Evolutionary conservation across 2,888 invertebrate genomes (phyloP).

Genomic region (Syrista parreyssii): DNA sequence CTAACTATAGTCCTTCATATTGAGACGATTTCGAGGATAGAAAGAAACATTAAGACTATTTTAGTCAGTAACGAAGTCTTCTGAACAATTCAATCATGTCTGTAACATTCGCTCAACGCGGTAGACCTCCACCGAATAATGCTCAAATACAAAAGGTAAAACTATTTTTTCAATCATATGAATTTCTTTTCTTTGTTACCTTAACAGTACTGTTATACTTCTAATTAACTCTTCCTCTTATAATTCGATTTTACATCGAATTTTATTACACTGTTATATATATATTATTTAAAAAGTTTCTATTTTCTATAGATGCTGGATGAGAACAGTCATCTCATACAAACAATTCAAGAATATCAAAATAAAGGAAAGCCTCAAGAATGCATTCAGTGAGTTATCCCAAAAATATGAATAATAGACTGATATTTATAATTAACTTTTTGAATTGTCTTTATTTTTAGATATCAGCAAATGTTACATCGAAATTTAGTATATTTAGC

Average conservation of each 20-base stretch:
- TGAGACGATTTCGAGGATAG: neutral
- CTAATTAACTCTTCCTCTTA: constrained; percentile 3
- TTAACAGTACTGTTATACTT: neutral
- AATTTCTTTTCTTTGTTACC: neutral
- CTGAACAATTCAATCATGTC: constrained; percentile 69
- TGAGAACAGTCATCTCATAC: constrained; percentile 96
- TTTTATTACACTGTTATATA: constrained; percentile 8
- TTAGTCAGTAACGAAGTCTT: neutral
- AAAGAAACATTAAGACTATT: neutral
- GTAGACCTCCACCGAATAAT: constrained; percentile 81
- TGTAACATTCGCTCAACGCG: constrained; percentile 79
- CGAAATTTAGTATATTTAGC: constrained; percentile 96
- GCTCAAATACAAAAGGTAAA: constrained; percentile 83
- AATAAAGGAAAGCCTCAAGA: constrained; percentile 94
- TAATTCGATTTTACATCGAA: constrained; percentile 2
- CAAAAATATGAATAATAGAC: neutral
- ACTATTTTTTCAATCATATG: neutral
- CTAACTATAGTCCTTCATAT: neutral
- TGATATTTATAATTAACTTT: neutral
- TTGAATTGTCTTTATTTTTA: constrained; percentile 39
- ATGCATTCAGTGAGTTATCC: constrained; percentile 80
- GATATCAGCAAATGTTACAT: constrained; percentile 91
- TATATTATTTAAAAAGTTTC: neutral
- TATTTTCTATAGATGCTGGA: constrained; percentile 81
- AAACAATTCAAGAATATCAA: constrained; percentile 97